Evolutionary conservation across 2,113 vertebrate species (phyloP).

Genomic region (Epinephelus moara): DNA sequence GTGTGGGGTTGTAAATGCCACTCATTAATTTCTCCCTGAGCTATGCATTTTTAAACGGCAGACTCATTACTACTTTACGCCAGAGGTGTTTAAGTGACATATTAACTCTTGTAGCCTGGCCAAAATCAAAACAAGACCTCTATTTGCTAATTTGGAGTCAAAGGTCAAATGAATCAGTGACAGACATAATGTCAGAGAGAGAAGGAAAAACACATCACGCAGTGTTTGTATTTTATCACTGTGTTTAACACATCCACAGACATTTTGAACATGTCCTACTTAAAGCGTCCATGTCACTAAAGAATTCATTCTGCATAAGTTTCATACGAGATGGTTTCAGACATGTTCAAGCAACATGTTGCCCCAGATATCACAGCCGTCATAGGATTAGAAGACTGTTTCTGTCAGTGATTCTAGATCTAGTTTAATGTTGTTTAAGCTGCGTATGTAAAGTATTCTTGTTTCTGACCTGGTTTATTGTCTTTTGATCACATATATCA

Average conservation of each 20-base stretch:
- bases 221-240: neutral
- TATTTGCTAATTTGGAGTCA: too few species aligned
- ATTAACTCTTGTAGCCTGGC: neutral
- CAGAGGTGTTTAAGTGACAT: neutral
- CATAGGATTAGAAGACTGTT: neutral
- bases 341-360: conserved; percentile 37
- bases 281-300: conserved; percentile 7
- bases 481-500: too few species aligned
- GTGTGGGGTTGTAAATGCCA: conserved; percentile 20
- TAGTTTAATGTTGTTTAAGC: neutral
- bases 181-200: neutral
- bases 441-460: too few species aligned
- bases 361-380: neutral
- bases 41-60: neutral
- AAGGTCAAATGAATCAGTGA: neutral
- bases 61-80: neutral
- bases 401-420: neutral
- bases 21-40: neutral
- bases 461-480: too few species aligned
- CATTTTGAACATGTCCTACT: neutral
- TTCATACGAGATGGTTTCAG: conserved; percentile 18
- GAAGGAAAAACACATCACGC: neutral
- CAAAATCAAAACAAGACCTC: neutral
- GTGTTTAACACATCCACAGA: neutral
- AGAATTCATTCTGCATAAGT: conserved; percentile 8